Conservation (phyloP, 2,888 invertebrate genomes). For the Scaptomyza cyrtandrae region DNA sequence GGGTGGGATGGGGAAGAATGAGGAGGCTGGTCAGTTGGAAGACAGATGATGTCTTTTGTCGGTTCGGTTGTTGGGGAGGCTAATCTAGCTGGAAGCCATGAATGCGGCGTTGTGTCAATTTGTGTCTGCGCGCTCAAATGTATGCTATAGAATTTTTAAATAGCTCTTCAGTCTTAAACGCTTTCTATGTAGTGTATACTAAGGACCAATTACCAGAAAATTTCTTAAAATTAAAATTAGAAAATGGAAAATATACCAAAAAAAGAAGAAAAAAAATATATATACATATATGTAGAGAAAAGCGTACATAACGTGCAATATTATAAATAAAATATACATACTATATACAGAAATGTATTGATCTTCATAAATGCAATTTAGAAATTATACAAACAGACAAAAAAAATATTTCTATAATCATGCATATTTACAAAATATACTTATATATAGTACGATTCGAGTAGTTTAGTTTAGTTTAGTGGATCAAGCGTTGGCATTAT, state of each 20-base stretch:
- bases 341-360: slow-evolving; percentile 45
- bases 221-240: slow-evolving; percentile 26
- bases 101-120: slow-evolving; percentile 47
- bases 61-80: slow-evolving; percentile 3
- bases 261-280: slow-evolving; percentile 38
- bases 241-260: slow-evolving; percentile 21
- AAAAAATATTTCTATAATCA: slow-evolving; percentile 42
- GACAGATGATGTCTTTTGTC: neutral
- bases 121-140: slow-evolving; percentile 47
- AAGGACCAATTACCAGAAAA: slow-evolving; percentile 71
- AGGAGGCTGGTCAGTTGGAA: slow-evolving; percentile 29
- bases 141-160: slow-evolving; percentile 55
- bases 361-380: slow-evolving; percentile 65
- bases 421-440: slow-evolving; percentile 32
- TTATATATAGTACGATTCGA: slow-evolving; percentile 20
- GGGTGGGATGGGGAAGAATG: neutral
- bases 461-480: slow-evolving; percentile 65
- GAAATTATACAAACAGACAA: slow-evolving; percentile 60
- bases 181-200: slow-evolving; percentile 71
- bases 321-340: slow-evolving; percentile 27
- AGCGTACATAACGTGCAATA: slow-evolving; percentile 16
- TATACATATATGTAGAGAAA: slow-evolving; percentile 24
- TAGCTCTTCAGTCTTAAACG: slow-evolving; percentile 59
- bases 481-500: slow-evolving; percentile 73
- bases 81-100: slow-evolving; percentile 33